Percentiles rank a stretch among this genome's conserved stretches.
Evolutionary conservation across 2,888 invertebrate species (phyloP).

Genomic region (Callinectes sapidus): DNA sequence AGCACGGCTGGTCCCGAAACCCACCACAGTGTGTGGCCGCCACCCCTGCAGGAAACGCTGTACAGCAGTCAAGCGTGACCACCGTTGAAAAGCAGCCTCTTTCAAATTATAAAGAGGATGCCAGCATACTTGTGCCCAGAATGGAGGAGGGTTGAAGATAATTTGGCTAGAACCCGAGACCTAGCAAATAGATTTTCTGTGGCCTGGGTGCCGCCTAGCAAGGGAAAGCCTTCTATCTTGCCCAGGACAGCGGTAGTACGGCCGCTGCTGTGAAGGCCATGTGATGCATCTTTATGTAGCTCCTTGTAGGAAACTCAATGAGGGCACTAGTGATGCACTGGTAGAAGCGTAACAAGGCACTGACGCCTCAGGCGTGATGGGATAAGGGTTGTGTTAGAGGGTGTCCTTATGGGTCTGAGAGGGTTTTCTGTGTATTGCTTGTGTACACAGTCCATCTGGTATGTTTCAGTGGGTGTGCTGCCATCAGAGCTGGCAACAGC

Average conservation of each 20-base stretch:
- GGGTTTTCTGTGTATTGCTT: neutral
- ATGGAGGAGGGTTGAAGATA: neutral
- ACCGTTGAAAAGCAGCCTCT: neutral
- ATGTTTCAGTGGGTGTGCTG: neutral
- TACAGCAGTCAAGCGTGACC: neutral
- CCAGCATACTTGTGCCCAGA: neutral
- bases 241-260: neutral
- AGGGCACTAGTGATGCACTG: neutral
- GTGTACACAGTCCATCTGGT: neutral
- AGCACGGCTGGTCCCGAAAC: neutral
- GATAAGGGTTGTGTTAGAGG: neutral
- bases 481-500: neutral
- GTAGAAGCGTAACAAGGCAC: neutral
- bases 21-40: neutral
- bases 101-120: neutral
- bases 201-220: neutral
- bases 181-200: neutral
- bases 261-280: neutral
- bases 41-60: neutral
- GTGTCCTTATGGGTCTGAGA: neutral
- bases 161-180: neutral
- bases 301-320: neutral
- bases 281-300: neutral
- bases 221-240: neutral
- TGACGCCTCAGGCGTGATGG: neutral